Base-by-base conservation (phyloP, 1,140 invertebrate species). In the Drosophila erecta region DNA sequence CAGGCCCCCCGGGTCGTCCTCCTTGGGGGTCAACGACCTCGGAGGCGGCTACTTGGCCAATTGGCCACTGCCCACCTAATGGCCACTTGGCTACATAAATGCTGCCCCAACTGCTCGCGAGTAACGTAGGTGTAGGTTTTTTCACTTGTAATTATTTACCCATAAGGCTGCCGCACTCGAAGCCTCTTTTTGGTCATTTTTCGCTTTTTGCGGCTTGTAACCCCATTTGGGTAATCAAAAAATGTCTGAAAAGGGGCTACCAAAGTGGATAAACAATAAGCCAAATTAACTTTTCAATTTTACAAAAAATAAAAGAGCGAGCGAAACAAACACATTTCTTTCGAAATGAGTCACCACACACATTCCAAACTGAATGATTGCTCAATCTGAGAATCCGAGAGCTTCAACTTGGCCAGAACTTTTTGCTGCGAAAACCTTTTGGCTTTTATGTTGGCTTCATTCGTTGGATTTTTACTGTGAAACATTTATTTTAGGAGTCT, bases 101-200 rank as follows among this genome's bases (percentile, higher is more conserved):
- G n/a, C 78, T 38, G 37, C 12, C 37, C 35, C 49, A 46, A 71
- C 43, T 62, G 24, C 24, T 60, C 64, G 50, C 81, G 69, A 58
- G 64, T 69, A 67, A 79, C 71, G 83, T 87, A 87, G 83, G 84
- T 87, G 83, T 87, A 87, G 83, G 84, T 87, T 84, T 87, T 83
- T 83, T 83, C 66, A 73, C 76, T 83, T 79, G 84, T 87, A 89
- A 89, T 87, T 87, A 87, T 87, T 89, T 89, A 87, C 40, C 75
- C 84, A 87, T 87, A 89, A 79, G 66, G 62, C 33, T 43, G 61
- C 30, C 77, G 24, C 24, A 60, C 65, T 72, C 33, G 38, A 24
- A 77, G 17, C 37, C 20, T 2, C 46, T 50, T 69, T 70, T 69
- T 69, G 64, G 64, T 70, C 64, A 69, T 56, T 67, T 69, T 55